A percentile compares a stretch with the other conserved stretches of the same genome.
These are phyloP conservation scores for Serripes groenlandicus DNA, from an alignment of 2,888 invertebrate genomes.

Conservation along the genomic window DNA sequence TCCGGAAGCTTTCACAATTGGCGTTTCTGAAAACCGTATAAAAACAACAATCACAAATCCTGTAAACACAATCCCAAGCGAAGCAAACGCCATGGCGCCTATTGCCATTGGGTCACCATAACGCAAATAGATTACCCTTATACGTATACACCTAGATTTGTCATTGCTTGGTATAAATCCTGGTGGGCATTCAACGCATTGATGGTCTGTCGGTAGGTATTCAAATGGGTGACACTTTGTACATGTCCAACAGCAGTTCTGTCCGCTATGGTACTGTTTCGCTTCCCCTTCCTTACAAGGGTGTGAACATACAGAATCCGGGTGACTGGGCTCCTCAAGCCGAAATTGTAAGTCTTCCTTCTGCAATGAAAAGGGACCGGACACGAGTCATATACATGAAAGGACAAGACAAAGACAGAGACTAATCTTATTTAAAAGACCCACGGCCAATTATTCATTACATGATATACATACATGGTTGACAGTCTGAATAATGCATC, in stretches of 20 bases:
- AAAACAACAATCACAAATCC: slow-evolving; percentile 85
- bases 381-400: too few relatives aligned
- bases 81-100: slow-evolving; percentile 92
- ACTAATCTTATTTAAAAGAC: too few relatives aligned
- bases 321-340: slow-evolving; percentile 92
- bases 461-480: too few relatives aligned
- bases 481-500: too few relatives aligned
- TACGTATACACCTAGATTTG: slow-evolving; percentile 88
- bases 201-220: slow-evolving; percentile 87
- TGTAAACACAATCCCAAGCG: slow-evolving; percentile 85
- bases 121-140: slow-evolving; percentile 89
- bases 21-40: slow-evolving; percentile 84
- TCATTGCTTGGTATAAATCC: slow-evolving; percentile 94
- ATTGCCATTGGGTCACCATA: slow-evolving; percentile 94
- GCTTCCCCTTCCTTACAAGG: slow-evolving; percentile 96
- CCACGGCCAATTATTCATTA: too few relatives aligned
- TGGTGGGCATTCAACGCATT: slow-evolving; percentile 93
- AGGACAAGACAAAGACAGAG: too few relatives aligned
- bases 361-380: slow-evolving; percentile 68
- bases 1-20: slow-evolving; percentile 87
- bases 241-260: slow-evolving; percentile 85
- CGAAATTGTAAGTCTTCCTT: slow-evolving; percentile 92
- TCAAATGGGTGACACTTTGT: slow-evolving; percentile 94
- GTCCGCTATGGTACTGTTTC: slow-evolving; percentile 95
- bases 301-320: slow-evolving; percentile 96